Base-by-base conservation (phyloP, 2,888 invertebrate species). In the Cyclophora punctaria region DNA sequence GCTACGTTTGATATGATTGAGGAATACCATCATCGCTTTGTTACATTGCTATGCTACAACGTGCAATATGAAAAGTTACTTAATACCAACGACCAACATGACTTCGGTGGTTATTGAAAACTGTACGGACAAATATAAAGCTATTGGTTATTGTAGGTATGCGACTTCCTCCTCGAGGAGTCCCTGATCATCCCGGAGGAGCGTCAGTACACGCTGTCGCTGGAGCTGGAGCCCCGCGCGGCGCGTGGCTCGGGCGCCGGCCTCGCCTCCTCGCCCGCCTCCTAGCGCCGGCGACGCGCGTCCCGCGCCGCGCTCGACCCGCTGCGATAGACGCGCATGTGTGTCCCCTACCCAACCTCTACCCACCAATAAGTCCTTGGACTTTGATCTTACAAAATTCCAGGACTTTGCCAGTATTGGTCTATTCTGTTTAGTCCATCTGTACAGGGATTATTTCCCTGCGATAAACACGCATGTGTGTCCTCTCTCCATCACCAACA, bases 141-240 rank as follows among this genome's bases (percentile, higher is more conserved):
- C 37, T 7, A 7, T 41, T 51, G 5, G 1, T 20, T 41, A 20
- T 45, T 49, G 0, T 56, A 89, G 88, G 89, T 89, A 0, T 87
- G 87, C 63, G 91, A 92, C 62, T 97, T 96, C 75, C 86, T 97
- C 5, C 83, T 97, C 67, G 96, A 97, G 76, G 90, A 93, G 2
- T 92, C 93, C 20, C 85, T 96, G 48, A 89, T 95, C 48, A 89
- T 96, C 62, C 92, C 93, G 44, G 96, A 96, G 70, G 96, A 96
- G 78, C 94, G 96, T 40, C 91, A 96, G 52, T 97, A 96, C 83
- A 91, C 91, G 50, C 90, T 93, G 61, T 96, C 96, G 0, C 83
- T 97, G 65, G 93, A 93, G 73, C 92, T 97, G 59, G 97, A 97
- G 83, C 97, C 97, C 1, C 91, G 96, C 49, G 90, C 91, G 41